Conservation (phyloP, 2,797 vertebrate genomes). For the Leontocebus nigricollis region DNA sequence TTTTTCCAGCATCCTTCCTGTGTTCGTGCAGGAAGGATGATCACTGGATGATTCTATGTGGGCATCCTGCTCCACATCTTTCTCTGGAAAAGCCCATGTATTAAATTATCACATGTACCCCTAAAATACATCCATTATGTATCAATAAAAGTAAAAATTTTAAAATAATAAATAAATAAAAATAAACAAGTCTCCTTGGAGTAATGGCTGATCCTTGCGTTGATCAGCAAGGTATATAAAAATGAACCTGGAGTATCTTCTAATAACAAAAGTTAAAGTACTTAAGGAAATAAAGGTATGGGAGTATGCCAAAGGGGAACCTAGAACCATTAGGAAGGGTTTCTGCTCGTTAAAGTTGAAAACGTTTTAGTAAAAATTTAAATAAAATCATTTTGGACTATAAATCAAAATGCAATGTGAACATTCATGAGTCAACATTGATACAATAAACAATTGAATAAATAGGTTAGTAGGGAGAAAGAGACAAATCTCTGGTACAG, state of each 20-base stretch:
- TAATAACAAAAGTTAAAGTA: background rate
- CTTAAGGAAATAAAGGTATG: background rate
- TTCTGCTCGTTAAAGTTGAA: background rate
- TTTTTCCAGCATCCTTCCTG: too few relatives aligned
- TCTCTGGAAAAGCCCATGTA: background rate
- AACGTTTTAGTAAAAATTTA: background rate
- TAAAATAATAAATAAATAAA: background rate
- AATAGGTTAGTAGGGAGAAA: background rate
- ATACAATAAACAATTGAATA: background rate
- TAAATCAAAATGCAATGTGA: background rate
- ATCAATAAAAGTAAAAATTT: background rate
- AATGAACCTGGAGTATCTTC: background rate
- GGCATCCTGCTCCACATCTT: too few relatives aligned
- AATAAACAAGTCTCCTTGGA: background rate
- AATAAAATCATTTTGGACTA: background rate
- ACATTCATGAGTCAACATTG: background rate
- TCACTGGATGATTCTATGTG: too few relatives aligned
- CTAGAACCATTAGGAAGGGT: accelerated
- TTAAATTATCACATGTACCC: background rate
- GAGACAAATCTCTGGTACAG: background rate
- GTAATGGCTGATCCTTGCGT: background rate
- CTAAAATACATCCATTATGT: background rate
- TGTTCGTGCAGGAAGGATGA: too few relatives aligned
- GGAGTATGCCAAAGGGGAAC: background rate
- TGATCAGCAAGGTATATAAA: background rate